phyloP scores from a whole-genome alignment of 2,888 invertebrate genomes.

The Leptinotarsa tumamoca region DNA sequence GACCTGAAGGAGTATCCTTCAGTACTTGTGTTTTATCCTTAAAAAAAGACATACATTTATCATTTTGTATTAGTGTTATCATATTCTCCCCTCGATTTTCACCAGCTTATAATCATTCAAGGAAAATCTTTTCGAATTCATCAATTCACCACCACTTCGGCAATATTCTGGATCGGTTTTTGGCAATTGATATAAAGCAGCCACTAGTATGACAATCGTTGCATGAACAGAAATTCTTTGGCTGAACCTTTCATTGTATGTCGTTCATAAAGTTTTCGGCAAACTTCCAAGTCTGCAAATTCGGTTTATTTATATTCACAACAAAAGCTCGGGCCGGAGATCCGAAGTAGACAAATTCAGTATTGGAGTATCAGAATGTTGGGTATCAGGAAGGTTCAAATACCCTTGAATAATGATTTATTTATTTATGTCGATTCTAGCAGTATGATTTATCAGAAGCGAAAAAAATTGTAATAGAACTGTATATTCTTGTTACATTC shows the following conservation, averaged over 20 bases:
- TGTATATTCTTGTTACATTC: too few relatives aligned
- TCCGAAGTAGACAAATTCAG: background rate
- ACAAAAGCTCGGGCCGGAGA: background rate
- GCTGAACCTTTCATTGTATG: background rate
- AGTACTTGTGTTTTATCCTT: too few relatives aligned
- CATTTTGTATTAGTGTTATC: too few relatives aligned
- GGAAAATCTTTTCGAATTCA: too few relatives aligned
- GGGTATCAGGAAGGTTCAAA: background rate
- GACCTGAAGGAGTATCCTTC: too few relatives aligned
- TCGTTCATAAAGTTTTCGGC: conserved; percentile 5
- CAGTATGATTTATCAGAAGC: too few relatives aligned
- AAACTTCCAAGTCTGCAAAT: conserved; percentile 6
- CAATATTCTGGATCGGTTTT: background rate
- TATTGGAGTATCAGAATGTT: background rate
- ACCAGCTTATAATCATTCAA: too few relatives aligned
- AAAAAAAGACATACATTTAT: too few relatives aligned
- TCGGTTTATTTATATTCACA: conserved; percentile 12
- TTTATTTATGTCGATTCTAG: too few relatives aligned
- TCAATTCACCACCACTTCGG: too few relatives aligned
- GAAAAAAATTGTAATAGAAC: too few relatives aligned
- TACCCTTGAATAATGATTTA: background rate
- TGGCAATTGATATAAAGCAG: background rate
- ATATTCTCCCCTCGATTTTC: too few relatives aligned
- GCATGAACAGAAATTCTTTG: background rate
- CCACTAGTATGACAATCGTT: background rate